A percentile compares a stretch with the other conserved stretches of the same genome.
Evolutionary conservation across 2,113 vertebrate genomes (phyloP).

Genomic region (Edolisoma coerulescens): DNA sequence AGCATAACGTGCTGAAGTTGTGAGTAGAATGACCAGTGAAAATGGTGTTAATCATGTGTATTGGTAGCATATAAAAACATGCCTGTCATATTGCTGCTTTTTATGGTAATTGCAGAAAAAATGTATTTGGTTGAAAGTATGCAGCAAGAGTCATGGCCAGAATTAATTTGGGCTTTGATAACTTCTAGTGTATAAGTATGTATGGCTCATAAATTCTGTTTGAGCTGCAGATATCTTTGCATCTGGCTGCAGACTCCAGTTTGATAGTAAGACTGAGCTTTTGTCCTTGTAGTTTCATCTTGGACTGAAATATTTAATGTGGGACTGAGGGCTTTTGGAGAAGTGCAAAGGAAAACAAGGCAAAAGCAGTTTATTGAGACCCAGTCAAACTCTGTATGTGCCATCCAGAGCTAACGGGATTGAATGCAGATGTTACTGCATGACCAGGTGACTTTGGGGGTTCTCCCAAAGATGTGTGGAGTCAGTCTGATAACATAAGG

Average conservation of each 20-base stretch:
- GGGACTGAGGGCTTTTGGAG: background rate
- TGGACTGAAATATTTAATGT: background rate
- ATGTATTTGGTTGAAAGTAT: background rate
- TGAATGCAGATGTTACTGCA: background rate
- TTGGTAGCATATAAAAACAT: background rate
- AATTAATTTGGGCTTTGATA: background rate
- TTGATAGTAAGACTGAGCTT: background rate
- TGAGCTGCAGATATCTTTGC: background rate
- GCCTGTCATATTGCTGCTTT: background rate
- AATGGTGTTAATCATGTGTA: background rate
- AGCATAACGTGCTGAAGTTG: background rate
- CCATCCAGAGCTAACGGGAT: background rate
- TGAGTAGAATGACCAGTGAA: background rate
- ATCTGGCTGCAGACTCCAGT: background rate
- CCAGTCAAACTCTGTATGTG: fast-evolving
- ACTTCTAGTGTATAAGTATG: background rate
- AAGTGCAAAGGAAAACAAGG: background rate
- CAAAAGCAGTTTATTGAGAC: background rate
- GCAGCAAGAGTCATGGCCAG: background rate
- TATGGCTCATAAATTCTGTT: background rate
- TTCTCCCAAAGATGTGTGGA: background rate
- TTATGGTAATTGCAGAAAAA: background rate
- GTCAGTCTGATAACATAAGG: background rate
- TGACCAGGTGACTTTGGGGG: background rate
- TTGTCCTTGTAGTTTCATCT: background rate